Evolutionary conservation across 2,113 vertebrate species (phyloP), one percentile per base, ranked within the genome.

Genomic region (Vidua macroura): DNA sequence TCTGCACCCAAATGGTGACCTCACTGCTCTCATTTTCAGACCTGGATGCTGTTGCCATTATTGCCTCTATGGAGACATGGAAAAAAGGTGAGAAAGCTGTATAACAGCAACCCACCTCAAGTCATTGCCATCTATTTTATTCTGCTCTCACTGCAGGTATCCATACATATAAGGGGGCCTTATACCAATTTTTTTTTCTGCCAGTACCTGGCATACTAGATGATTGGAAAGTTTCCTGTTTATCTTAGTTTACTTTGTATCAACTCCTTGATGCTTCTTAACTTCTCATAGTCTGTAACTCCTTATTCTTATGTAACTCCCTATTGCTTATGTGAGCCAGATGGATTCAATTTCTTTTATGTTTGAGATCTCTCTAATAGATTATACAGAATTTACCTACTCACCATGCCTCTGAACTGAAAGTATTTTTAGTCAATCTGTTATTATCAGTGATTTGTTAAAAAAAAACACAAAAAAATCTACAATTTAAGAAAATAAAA

Each of bases 51-150:
- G 1, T 27, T 80, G 15, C 28, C 41, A 41, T 35, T 27, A 44
- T 25, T 91, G 27, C 2, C 28, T 58, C 11, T 73, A 18, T 0
- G 5, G 11, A 81, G 3, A 67, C 12, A 28, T 0, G 0, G 20
- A 81, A 5, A 4, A 15, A 53, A 3, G 2, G 4, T 56, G 37
- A 78, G 18, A 87, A 73, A 53, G 10, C 22, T 16, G 4, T 9
- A 2, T 14, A 81, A 43, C 6, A 77, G 21, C 30, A 52, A 33
- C 10, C 0, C 15, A 46, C 2, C 18, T 56, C 11, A 5, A 5
- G 8, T 10, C 0, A 46, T 67, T 89, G 67, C 37, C 18, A 55
- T 21, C 22, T 41, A 1, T 74, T 86, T 83, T 37, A 19, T 67
- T 77, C 37, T 46, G 23, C 31, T 74, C 24, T 39, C 15, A 43